phyloP scores from a whole-genome alignment of 2,797 vertebrate species.

The Semaprochilodus insignis region DNA sequence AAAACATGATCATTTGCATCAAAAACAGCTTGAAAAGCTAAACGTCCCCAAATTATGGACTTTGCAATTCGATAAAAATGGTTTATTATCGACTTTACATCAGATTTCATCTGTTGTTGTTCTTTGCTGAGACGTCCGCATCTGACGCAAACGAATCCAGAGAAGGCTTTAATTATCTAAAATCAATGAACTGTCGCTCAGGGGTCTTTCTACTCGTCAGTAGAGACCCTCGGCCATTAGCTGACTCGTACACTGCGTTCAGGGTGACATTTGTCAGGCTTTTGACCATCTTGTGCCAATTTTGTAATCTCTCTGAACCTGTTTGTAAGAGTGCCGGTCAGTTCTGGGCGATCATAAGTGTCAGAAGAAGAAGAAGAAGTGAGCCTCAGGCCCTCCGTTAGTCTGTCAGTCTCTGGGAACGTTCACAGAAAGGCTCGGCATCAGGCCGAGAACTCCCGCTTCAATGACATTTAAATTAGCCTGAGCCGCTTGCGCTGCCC shows the following conservation, averaged over 20 bases:
- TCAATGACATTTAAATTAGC: slow-evolving; percentile 63
- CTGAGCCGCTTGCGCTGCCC: slow-evolving; percentile 28
- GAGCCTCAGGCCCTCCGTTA: slow-evolving; percentile 34
- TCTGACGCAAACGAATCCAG: neutral
- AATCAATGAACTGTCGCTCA: neutral
- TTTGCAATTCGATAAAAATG: no score
- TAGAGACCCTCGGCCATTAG: neutral
- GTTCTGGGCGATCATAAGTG: slow-evolving; percentile 26
- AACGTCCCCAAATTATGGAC: no score
- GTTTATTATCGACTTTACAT: no score
- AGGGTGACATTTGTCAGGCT: slow-evolving; percentile 34
- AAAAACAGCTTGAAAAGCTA: no score
- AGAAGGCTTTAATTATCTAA: neutral
- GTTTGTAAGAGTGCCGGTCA: slow-evolving; percentile 9
- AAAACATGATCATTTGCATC: no score
- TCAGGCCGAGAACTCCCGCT: slow-evolving; percentile 32
- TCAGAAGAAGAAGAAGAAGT: neutral
- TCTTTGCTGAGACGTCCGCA: no score
- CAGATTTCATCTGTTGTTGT: no score
- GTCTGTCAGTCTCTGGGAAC: slow-evolving; percentile 12
- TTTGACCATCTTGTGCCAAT: slow-evolving; percentile 17
- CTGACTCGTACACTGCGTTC: neutral
- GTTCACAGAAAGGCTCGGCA: neutral
- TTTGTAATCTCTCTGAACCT: slow-evolving; percentile 32
- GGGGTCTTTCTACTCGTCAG: neutral